Conservation (phyloP, 1,140 invertebrate genomes). For the Temnothorax nylanderi region DNA sequence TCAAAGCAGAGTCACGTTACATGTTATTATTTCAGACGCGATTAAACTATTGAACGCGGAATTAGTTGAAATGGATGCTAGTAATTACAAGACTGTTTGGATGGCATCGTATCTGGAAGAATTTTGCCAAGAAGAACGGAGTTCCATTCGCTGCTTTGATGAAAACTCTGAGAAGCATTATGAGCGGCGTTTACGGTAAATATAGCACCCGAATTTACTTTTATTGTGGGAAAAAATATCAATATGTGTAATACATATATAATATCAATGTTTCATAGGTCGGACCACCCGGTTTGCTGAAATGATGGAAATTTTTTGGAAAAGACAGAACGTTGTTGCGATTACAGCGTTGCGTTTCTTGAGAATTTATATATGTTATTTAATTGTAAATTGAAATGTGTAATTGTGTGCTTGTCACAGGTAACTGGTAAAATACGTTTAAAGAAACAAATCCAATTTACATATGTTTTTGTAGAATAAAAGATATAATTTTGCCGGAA, state of each 20-base stretch:
- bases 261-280: constrained; percentile 84
- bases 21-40: constrained; percentile 74
- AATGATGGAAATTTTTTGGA: constrained; percentile 94
- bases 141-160: constrained; percentile 90
- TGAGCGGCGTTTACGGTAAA: constrained; percentile 91
- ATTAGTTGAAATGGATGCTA: constrained; percentile 79
- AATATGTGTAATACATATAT: neutral
- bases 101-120: constrained; percentile 86
- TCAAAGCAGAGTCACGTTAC: neutral
- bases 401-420: no score
- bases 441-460: no score
- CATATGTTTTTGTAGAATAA: no score
- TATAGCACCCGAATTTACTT: constrained; percentile 25
- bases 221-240: constrained; percentile 27
- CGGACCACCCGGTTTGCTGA: constrained; percentile 94
- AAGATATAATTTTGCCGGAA: no score
- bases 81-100: constrained; percentile 86
- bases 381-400: no score
- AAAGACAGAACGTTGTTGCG: constrained; percentile 87
- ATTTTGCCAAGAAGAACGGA: constrained; percentile 87
- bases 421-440: neutral
- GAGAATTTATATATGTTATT: constrained; percentile 1
- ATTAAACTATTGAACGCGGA: constrained; percentile 81
- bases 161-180: constrained; percentile 89
- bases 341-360: constrained; percentile 81